Evolutionary conservation across 2,888 invertebrate genomes (phyloP).

Genomic region (Acrobasis repandana): DNA sequence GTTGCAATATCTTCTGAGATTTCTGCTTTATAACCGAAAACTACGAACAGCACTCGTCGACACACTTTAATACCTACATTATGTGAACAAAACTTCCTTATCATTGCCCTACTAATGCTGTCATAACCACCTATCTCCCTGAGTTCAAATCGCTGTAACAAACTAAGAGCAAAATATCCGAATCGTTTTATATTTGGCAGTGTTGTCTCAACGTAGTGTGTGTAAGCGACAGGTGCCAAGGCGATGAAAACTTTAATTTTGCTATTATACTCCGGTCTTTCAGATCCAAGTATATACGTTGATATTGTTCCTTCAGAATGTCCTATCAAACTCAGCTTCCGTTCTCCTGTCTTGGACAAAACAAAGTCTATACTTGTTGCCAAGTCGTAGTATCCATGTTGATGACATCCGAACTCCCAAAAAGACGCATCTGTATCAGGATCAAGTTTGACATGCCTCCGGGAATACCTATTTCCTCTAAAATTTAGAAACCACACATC

Average conservation of each 20-base stretch:
- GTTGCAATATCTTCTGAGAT: conserved; percentile 1
- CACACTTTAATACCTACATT: too few relatives aligned
- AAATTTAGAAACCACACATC: conserved; percentile 58
- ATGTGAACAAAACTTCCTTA: too few relatives aligned
- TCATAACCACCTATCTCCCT: too few relatives aligned
- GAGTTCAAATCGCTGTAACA: too few relatives aligned
- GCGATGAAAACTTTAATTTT: conserved; percentile 75
- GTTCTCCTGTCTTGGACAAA: conserved; percentile 61
- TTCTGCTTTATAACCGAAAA: too few relatives aligned
- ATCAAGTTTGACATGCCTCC: conserved; percentile 64
- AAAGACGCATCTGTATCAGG: conserved; percentile 50
- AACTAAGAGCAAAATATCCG: background rate
- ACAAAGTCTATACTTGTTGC: conserved; percentile 78
- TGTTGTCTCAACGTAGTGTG: conserved; percentile 23
- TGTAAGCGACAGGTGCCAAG: conserved; percentile 37
- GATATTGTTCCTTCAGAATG: conserved; percentile 85
- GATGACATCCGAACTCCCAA: conserved; percentile 84
- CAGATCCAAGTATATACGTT: conserved; percentile 74
- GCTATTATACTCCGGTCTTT: conserved; percentile 75
- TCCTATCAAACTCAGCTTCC: conserved; percentile 83
- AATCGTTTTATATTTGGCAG: conserved; percentile 3
- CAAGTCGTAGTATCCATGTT: conserved; percentile 86
- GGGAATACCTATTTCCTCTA: conserved; percentile 83
- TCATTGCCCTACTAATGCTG: too few relatives aligned
- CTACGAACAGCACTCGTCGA: too few relatives aligned